phyloP scores from a whole-genome alignment of 1,140 invertebrate genomes.

The Archivesica marissinica region DNA sequence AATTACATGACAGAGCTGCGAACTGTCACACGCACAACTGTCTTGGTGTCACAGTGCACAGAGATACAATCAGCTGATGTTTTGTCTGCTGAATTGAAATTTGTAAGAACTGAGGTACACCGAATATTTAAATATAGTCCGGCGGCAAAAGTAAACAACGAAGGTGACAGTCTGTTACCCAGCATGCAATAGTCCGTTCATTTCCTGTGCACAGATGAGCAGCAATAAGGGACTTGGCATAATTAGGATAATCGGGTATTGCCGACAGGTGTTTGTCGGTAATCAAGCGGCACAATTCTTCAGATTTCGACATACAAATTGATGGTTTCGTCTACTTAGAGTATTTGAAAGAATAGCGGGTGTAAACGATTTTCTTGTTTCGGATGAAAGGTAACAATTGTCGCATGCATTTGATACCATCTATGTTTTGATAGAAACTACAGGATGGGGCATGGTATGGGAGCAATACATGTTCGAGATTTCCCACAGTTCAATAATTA shows the following conservation, averaged over 20 bases:
- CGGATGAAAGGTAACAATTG: slow-evolving; percentile 9
- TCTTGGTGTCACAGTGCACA: slow-evolving; percentile 20
- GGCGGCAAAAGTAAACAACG: slow-evolving; percentile 57
- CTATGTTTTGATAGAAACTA: slow-evolving; percentile 2
- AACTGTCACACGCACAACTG: slow-evolving; percentile 12
- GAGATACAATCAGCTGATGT: slow-evolving; percentile 37
- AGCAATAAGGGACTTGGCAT: slow-evolving; percentile 24
- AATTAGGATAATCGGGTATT: slow-evolving; percentile 31
- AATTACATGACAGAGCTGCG: slow-evolving; percentile 44
- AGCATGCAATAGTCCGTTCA: slow-evolving; percentile 42
- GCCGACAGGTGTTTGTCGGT: slow-evolving; percentile 48
- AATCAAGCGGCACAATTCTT: slow-evolving; percentile 33
- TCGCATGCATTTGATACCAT: slow-evolving; percentile 21
- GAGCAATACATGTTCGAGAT: no score
- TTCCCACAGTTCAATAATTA: no score
- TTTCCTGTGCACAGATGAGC: slow-evolving; percentile 45
- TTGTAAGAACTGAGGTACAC: slow-evolving; percentile 39
- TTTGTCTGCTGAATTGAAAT: slow-evolving; percentile 45
- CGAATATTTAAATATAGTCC: slow-evolving; percentile 55
- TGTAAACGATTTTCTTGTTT: slow-evolving; percentile 6
- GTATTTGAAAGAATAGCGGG: slow-evolving; percentile 1
- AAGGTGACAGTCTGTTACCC: slow-evolving; percentile 56
- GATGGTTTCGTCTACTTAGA: neutral
- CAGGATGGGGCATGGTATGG: neutral
- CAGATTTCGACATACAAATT: slow-evolving; percentile 30